Evolutionary conservation across 1,140 invertebrate species (phyloP), one percentile per base, ranked within the genome.

Genomic region (Nylanderia fulva): DNA sequence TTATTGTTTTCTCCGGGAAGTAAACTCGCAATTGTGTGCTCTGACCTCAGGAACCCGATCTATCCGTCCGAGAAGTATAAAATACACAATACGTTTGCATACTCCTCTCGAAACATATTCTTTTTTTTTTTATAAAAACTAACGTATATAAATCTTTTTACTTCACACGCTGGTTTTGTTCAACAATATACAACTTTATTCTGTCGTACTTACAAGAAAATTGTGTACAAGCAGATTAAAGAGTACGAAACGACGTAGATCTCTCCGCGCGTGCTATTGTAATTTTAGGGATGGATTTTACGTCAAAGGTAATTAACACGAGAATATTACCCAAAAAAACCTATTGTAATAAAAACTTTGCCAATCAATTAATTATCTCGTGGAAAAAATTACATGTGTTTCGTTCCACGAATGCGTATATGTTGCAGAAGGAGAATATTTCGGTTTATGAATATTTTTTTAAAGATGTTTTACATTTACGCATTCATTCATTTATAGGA

Each of bases 1-100:
- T 85, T 52, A 85, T 85, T 75, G 72, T 88, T 85, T 87, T 75
- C 74, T 54, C 21, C 42, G 42, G 18, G 33, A 84, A 86, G 58
- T 54, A 36, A 83, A 74, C 72, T 85, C 45, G 27, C 75, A 58
- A 36, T 27, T 80, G 63, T 42, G 58, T 11, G 24, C 63, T 71
- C 52, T 24, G 42, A 48, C 11, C 54, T 66, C 36, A 64, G 56
- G 15, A 82, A 48, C 33, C 66, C 18, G 15, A 63, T 13, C 13
- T 21, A 61, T 61, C 48, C 29, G 6, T 27, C 24, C 33, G n/a
- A 45, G 24, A 27, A 45, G 27, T 13, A 69, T 68, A 69, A 54
- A 68, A 11, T 21, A 27, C 21, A 8, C 33, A 11, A 24, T 39
- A 71, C 18, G 45, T 18, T 15, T 48, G 9, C 18, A 5, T 18